phyloP scores from a whole-genome alignment of 2,113 vertebrate genomes.

The Heterocephalus glaber region DNA sequence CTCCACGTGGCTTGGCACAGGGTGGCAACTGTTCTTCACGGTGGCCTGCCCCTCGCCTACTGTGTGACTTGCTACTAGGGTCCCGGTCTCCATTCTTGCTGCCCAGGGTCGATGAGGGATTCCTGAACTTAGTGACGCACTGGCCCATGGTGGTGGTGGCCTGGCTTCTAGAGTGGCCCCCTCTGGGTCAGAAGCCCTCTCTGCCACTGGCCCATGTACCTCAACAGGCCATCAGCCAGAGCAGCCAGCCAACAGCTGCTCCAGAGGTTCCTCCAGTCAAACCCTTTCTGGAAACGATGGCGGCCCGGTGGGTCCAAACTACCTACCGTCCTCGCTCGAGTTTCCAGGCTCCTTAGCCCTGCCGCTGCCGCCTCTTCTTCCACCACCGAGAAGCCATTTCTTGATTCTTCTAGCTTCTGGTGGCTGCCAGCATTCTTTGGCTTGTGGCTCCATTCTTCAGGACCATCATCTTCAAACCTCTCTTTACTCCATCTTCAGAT shows the following conservation, averaged over 20 bases:
- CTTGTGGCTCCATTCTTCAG: neutral
- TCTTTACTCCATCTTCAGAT: neutral
- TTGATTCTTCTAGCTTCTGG: neutral
- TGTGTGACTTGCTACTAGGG: no score
- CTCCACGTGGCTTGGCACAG: no score
- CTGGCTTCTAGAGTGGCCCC: no score
- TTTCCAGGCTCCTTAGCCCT: constrained; percentile 62
- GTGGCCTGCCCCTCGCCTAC: no score
- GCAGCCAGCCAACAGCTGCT: constrained; percentile 79
- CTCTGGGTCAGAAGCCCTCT: no score
- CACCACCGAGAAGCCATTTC: constrained; percentile 42
- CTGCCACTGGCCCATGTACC: no score
- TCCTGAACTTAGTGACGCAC: no score
- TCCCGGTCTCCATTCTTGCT: no score
- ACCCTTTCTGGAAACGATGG: constrained; percentile 79
- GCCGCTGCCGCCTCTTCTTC: constrained; percentile 70
- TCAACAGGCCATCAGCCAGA: no score
- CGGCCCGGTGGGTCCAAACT: constrained; percentile 76
- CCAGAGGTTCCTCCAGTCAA: constrained; percentile 77
- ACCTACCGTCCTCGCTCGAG: constrained; percentile 81
- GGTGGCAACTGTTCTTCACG: no score
- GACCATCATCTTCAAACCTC: neutral
- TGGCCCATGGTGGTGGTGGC: no score
- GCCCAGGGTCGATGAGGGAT: no score
- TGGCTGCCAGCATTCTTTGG: neutral